Conservation (phyloP, 2,797 vertebrate species). For the Cirrhinus molitorella region DNA sequence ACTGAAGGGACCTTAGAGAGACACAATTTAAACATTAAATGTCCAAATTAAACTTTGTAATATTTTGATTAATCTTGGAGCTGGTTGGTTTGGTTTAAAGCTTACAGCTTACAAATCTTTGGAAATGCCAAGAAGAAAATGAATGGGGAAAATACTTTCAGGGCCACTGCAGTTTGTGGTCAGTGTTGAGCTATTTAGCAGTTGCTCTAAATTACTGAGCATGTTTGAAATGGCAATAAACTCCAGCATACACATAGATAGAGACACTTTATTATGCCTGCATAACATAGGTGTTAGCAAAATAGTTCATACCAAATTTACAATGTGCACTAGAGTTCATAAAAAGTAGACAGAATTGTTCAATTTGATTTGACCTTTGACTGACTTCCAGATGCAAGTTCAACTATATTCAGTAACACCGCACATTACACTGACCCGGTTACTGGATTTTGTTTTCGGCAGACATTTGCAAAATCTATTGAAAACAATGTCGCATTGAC, state of each 20-base stretch:
- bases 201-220: not conserved
- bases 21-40: not conserved
- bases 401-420: not conserved
- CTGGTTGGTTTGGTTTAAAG: not conserved
- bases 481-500: not conserved
- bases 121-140: not conserved
- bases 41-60: not conserved
- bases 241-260: not conserved
- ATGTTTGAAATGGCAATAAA: slow-evolving; percentile 2
- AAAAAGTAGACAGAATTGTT: not conserved
- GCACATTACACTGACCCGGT: not conserved
- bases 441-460: not conserved
- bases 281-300: not conserved
- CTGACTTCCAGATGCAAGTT: not conserved
- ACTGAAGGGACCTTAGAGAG: not conserved
- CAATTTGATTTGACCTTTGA: not conserved
- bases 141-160: not conserved
- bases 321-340: not conserved
- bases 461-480: not conserved
- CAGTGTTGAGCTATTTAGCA: not conserved
- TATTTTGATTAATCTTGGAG: not conserved
- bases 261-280: not conserved
- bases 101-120: not conserved
- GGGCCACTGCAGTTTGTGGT: slow-evolving; percentile 19
- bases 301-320: not conserved